Base-by-base conservation (phyloP, 2,113 vertebrate genomes). In the Zosterops borbonicus region DNA sequence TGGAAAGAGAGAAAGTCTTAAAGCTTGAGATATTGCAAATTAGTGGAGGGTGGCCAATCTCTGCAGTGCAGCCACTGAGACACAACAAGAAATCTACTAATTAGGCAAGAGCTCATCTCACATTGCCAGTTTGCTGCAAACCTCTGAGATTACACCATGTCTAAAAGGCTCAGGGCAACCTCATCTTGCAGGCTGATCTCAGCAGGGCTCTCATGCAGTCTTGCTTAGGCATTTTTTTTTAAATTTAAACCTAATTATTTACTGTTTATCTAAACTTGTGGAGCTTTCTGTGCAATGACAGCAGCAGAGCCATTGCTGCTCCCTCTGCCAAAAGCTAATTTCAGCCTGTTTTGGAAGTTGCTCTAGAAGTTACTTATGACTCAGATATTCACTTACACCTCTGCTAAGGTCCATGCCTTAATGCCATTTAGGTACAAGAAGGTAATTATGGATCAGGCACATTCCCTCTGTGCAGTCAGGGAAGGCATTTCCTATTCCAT, bases 91-190 rank as follows among this genome's bases (percentile, higher is more conserved):
- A 80, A 73, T 90, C 76, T 90, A 29, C 67, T 96, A 90, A 94
- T 95, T 90, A 94, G 71, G 55, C 37, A 94, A 91, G 64, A 94
- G 14, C 64, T 92, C 73, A 53, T 70, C 68, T 91, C 87, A 35
- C 46, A 19, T 29, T 91, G 63, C 83, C 68, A 74, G 12, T 21
- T 91, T 81, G 42, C 50, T 89, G 22, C 46, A 58, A 65, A 77
- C 83, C 55, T 83, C 46, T 74, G 91, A 90, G 75, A 80, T 64
- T 85, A 81, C 42, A 83, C 76, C 23, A 5, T 53, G 68, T 87
- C 59, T 25, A 50, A 80, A 91, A 70, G 39, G n/a, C 6, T 2
- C 41, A 58, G 63, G 29, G 25, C 37, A 64, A 6, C 6, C 7
- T 29, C 19, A 12, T 63, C 23, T 46, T 87, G 42, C n/a, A 77